Base-by-base conservation (phyloP, 2,113 vertebrate species). In the Kobus ellipsiprymnus region DNA sequence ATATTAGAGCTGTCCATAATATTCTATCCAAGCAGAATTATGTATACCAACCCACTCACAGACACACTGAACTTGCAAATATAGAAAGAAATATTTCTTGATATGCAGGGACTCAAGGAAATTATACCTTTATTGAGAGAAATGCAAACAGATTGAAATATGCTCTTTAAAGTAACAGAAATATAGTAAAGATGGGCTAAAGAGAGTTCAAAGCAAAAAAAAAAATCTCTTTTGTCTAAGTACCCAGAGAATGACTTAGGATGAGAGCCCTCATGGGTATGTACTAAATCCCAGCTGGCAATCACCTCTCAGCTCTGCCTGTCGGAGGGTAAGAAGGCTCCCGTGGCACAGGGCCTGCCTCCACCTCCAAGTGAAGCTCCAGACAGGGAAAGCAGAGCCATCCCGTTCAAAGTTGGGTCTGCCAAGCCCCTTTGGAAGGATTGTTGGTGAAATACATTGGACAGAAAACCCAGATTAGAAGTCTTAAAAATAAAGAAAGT, bases 351-450 rank as follows among this genome's bases (percentile, higher is more conserved):
- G 5, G 4, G 21, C 2, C 46, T 55, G 33, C 60, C 9, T 84
- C 16, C 4, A 33, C 29, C 29, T 74, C 46, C 67, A 91, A 13
- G 67, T 6, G 44, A 92, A 50, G 62, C 21, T 71, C 64, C 23
- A 74, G 8, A 6, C 1, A 62, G 36, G 81, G 8, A 55, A 1
- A 27, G 25, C 3, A 2, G 46, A 27, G 8, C 40, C 55, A 30
- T 29, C 16, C 19, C 19, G 14, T 9, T 33, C 15, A 6, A 60
- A 55, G 6, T 0, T 15, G 54, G 30, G 27, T 5, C 14, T 12
- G 7, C 25, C 55, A 78, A 90, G 55, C 23, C 7, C 86, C 50
- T 54, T 44, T 19, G 30, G 67, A 67, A 95, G 19, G 36, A 54
- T 2, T 52, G 3, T 19, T 60, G 11, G 21, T 46, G 67, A 87